Conservation (phyloP, 2,113 vertebrate species). For the Cettia cetti region DNA sequence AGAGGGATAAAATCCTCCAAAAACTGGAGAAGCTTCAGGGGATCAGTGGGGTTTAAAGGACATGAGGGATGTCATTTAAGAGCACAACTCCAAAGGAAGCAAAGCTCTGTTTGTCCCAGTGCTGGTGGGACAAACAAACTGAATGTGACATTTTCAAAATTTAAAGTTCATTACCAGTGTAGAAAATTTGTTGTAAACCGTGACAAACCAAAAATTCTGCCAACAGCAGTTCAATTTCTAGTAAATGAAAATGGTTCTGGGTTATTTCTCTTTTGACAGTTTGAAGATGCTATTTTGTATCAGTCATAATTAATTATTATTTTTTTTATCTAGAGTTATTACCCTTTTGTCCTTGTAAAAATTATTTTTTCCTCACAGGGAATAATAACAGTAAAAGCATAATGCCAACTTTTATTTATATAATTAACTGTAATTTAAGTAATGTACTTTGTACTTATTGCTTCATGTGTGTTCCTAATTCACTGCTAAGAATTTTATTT, state of each 20-base stretch:
- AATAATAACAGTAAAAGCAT: neutral
- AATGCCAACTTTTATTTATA: neutral
- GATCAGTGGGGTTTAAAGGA: neutral
- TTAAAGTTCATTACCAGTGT: neutral
- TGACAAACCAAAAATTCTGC: neutral
- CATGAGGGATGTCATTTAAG: accelerated
- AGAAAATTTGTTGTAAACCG: neutral
- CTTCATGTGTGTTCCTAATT: neutral
- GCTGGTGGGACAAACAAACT: neutral
- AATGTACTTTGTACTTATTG: neutral
- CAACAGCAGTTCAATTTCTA: neutral
- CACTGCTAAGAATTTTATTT: neutral
- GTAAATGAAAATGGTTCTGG: neutral
- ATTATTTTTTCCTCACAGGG: neutral
- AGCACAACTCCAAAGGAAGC: neutral
- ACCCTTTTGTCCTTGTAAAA: neutral
- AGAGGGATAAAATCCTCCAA: neutral
- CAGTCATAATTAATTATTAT: neutral
- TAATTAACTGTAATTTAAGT: neutral
- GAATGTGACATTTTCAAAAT: neutral
- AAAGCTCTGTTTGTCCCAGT: accelerated
- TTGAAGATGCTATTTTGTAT: neutral
- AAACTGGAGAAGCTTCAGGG: neutral
- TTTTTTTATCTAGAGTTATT: neutral
- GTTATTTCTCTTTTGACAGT: neutral